Base-by-base conservation (phyloP, 2,113 vertebrate species). In the Campylorhamphus procurvoides region DNA sequence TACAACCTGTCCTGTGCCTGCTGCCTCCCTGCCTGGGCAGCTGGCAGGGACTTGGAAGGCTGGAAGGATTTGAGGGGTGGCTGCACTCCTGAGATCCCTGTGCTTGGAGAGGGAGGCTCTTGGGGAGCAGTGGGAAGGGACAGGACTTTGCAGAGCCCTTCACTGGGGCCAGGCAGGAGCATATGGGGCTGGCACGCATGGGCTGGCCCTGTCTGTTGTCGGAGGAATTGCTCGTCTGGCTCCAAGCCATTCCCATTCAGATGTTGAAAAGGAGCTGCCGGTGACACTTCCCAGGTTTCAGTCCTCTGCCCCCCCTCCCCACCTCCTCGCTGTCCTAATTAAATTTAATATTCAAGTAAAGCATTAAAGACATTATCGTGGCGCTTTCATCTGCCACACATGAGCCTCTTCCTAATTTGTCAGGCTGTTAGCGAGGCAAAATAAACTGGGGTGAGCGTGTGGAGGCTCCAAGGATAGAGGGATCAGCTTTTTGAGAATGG, bases 161-260 rank as follows among this genome's bases (percentile, higher is more conserved):
- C 0, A 0, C 62, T 39, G 64, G 56, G 79, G 46, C 49, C 46
- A 17, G 62, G 89, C 76, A 64, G 82, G 83, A 93, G 47, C 95
- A 95, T 73, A 89, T 75, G 93, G 96, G 14, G 42, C 92, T 87
- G 0, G 0, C 83, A 94, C n/a, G 94, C 90, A 72, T 73, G 92
- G 90, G 24, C 69, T 96, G 86, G 29, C 74, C 40, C 85, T 63
- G 56, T 59, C 85, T 93, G 76, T 53, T 85, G 64, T 80, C 77
- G 89, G n/a, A 77, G 64, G 71, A 89, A 95, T 89, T 92, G 95
- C 83, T 95, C 64, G 23, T 93, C 95, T 97, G 95, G 84, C 93
- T 81, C 62, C 75, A 31, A 86, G 79, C 93, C 94, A 84, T 80
- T 88, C 87, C 82, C 4, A 46, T 83, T 95, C 93, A 77, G 63